These are phyloP conservation scores for Psococerastis gibbosa DNA, from an alignment of 2,888 invertebrate species.

Conservation along the genomic window DNA sequence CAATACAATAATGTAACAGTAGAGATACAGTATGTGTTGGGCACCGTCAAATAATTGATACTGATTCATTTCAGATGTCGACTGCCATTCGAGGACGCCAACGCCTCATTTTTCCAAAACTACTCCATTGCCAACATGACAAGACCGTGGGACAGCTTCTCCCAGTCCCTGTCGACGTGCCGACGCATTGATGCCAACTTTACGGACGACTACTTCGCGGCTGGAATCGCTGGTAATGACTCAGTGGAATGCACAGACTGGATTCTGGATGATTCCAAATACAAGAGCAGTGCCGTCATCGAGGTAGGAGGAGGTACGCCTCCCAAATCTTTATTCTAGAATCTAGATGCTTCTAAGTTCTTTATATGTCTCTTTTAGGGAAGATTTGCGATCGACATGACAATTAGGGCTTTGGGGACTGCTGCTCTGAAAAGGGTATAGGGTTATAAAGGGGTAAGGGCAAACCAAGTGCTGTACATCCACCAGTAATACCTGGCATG, in stretches of 20 bases:
- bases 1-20: no score
- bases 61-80: constrained; percentile 38
- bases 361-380: no score
- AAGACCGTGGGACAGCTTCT: constrained; percentile 32
- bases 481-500: no score
- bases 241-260: constrained; percentile 31
- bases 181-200: constrained; percentile 28
- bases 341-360: constrained; percentile 5
- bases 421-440: no score
- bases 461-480: no score
- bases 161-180: constrained; percentile 33
- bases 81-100: constrained; percentile 34
- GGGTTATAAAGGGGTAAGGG: no score
- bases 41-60: no score
- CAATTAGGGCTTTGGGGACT: no score
- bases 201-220: constrained; percentile 22
- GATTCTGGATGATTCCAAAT: constrained; percentile 39
- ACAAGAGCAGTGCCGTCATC: constrained; percentile 40
- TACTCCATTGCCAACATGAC: constrained; percentile 28
- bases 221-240: constrained; percentile 20
- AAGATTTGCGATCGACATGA: no score
- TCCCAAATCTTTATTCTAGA: neutral
- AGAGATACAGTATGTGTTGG: no score
- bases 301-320: constrained; percentile 29
- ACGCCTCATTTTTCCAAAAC: constrained; percentile 31